phyloP scores from a whole-genome alignment of 2,113 vertebrate genomes.

The Deroptyus accipitrinus region DNA sequence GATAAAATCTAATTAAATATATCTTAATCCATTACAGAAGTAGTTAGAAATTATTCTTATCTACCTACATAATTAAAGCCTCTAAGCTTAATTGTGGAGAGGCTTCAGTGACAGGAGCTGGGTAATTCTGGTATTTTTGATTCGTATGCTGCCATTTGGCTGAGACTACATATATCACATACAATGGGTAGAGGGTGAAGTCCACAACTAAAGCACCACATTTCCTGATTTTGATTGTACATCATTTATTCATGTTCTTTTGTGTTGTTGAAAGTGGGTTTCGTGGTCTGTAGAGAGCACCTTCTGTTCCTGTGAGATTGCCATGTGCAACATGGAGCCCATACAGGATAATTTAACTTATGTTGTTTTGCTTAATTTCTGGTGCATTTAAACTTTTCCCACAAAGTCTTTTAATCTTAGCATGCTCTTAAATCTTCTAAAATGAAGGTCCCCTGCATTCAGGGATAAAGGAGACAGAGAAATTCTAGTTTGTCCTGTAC shows the following conservation, averaged over 20 bases:
- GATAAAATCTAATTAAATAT: not conserved
- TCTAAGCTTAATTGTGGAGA: not conserved
- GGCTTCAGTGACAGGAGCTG: not conserved
- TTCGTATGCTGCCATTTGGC: constrained; percentile 18
- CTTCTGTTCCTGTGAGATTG: not conserved
- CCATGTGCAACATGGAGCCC: not conserved
- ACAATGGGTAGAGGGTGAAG: not conserved
- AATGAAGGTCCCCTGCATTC: not conserved
- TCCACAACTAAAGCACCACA: not conserved
- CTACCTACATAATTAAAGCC: not conserved
- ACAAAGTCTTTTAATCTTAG: not conserved
- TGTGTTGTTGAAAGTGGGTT: not conserved
- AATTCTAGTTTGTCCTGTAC: not conserved
- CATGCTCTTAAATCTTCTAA: not conserved
- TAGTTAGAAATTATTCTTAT: constrained; percentile 2
- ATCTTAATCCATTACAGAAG: not conserved
- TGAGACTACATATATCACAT: not conserved
- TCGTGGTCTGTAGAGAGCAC: not conserved
- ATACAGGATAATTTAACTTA: not conserved
- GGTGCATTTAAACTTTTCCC: not conserved
- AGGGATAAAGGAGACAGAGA: not conserved
- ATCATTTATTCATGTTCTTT: not conserved
- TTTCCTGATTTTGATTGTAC: not conserved
- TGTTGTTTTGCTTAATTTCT: not conserved
- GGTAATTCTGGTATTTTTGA: not conserved